Base-by-base conservation (phyloP, 2,113 vertebrate genomes). In the Festucalex cinctus region DNA sequence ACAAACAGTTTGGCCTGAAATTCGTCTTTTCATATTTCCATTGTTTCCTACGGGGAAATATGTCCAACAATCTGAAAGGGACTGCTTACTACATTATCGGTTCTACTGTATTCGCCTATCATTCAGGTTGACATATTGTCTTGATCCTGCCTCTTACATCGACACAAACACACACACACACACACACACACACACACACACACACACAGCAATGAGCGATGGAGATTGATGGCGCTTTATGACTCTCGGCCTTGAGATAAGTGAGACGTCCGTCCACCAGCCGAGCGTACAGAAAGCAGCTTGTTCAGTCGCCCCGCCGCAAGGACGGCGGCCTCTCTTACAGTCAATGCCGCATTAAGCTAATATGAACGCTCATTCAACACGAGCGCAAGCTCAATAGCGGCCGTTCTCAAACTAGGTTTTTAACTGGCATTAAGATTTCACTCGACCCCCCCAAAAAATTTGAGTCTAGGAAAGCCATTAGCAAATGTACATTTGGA, bases 171-270 rank as follows among this genome's bases (percentile, higher is more conserved):
- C n/a, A 24, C 24, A 54, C n/a, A 13, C 53, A 35, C 54, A 17
- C 26, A 57, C 54, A 37, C 58, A 37, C 35, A 37, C 58, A 39
- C 20, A 39, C 58, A 13, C 9, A 61, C 59, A 61, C 36, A 14
- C 6, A 61, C 37, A 61, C 37, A 61, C 10, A 61, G 12, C 16
- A 20, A 62, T 22, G 37, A 24, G 37, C 22, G 36, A 62, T 62
- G 48, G 44, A 76, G 72, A 73, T 70, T 71, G 69, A 84, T 75
- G 57, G 36, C 20, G 56, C 74, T 66, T 65, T 41, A 65, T 61
- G 69, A 66, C 68, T 69, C 65, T 6, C 71, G 73, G 76, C 74
- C 69, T 75, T 76, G 66, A 76, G 66, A 79, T 61, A 66, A 84
- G 69, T 74, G 48, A 73, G 69, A 80, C 66, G 68, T 70, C 66